A percentile compares a stretch with the other conserved stretches of the same genome.
phyloP scores from a whole-genome alignment of 2,888 invertebrate genomes.

The Andricus curvator region DNA sequence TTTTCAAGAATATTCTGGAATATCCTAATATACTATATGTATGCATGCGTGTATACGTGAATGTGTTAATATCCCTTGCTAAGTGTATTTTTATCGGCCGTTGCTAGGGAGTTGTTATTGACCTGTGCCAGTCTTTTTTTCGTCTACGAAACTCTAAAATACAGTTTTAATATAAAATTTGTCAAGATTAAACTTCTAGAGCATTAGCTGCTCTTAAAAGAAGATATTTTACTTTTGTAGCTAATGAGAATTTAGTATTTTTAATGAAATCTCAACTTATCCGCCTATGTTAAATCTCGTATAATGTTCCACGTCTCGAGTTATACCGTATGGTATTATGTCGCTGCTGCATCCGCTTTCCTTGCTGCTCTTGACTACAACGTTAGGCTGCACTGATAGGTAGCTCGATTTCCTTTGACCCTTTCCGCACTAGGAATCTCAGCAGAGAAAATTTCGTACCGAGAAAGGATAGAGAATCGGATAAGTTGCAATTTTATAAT shows the following conservation, averaged over 20 bases:
- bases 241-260: not conserved
- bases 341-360: not conserved
- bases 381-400: not conserved
- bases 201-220: not conserved
- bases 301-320: not conserved
- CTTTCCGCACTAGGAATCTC: not conserved
- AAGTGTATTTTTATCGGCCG: no score
- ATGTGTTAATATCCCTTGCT: no score
- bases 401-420: constrained; percentile 1
- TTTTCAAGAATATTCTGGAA: no score
- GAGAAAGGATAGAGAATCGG: not conserved
- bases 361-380: not conserved
- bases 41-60: no score
- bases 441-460: not conserved
- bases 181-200: not conserved
- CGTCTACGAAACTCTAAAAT: not conserved
- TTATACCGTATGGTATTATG: not conserved
- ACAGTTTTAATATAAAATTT: not conserved
- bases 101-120: no score
- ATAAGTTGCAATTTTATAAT: not conserved
- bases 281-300: not conserved
- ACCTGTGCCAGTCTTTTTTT: no score
- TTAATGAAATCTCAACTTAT: not conserved
- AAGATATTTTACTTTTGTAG: not conserved
- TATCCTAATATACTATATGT: no score